Conservation (phyloP, 2,113 vertebrate genomes). For the Pygoscelis adeliae region DNA sequence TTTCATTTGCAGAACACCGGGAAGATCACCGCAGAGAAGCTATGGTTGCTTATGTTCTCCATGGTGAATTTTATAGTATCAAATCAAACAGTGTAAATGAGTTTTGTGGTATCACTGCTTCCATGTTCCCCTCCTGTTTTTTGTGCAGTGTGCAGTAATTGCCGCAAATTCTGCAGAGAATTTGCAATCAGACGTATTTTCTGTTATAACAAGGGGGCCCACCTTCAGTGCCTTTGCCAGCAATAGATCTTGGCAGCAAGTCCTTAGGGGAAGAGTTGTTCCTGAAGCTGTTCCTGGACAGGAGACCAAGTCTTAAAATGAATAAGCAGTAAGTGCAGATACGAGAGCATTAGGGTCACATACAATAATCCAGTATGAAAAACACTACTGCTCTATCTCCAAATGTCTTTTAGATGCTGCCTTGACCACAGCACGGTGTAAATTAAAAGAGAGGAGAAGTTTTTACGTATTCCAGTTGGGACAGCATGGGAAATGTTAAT, state of each 20-base stretch:
- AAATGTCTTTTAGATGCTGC: background rate
- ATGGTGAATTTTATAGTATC: background rate
- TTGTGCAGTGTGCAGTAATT: background rate
- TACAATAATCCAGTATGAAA: background rate
- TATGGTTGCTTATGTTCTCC: background rate
- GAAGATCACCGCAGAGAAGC: background rate
- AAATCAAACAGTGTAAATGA: background rate
- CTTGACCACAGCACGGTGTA: background rate
- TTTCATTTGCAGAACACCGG: background rate
- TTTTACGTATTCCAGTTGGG: background rate
- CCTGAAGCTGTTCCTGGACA: background rate
- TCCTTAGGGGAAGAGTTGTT: background rate
- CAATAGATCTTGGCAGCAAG: background rate
- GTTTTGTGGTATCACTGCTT: background rate
- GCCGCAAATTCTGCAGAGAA: background rate
- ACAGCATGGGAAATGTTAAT: background rate
- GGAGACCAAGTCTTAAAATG: background rate
- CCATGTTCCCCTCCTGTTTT: background rate
- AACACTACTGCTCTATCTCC: background rate
- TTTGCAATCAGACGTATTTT: background rate
- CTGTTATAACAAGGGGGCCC: background rate
- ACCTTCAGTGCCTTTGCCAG: background rate
- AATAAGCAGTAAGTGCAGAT: background rate
- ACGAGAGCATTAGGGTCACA: background rate
- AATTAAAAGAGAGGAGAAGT: background rate